Evolutionary conservation across 2,888 invertebrate species (phyloP).

Genomic region (Abscondita cerata): DNA sequence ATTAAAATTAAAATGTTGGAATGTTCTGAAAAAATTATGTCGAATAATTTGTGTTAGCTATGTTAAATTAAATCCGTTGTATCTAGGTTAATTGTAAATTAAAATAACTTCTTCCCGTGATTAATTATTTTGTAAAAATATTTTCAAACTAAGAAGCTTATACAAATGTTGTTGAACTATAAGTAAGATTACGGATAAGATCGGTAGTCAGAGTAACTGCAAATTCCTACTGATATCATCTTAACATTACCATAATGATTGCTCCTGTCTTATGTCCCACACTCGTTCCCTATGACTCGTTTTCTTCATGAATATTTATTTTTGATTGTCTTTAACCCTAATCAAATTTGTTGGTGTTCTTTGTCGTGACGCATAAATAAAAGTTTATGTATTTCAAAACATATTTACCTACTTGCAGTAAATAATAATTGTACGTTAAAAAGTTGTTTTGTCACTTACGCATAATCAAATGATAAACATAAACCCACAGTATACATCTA

Average conservation of each 20-base stretch:
- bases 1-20: too few species aligned
- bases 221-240: conserved; percentile 40
- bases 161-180: conserved; percentile 36
- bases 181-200: conserved; percentile 32
- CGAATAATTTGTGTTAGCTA: too few species aligned
- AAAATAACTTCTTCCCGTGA: conserved; percentile 13
- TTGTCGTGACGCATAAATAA: conserved; percentile 31
- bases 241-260: conserved; percentile 42
- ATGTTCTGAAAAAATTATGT: too few species aligned
- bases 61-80: too few species aligned
- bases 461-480: too few species aligned
- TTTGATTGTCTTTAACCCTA: conserved; percentile 31
- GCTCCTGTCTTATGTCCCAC: conserved; percentile 42
- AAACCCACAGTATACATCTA: too few species aligned
- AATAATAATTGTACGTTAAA: conserved; percentile 5
- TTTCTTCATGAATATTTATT: conserved; percentile 40
- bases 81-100: too few species aligned
- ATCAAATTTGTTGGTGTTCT: conserved; percentile 34
- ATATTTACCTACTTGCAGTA: conserved; percentile 16
- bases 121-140: conserved; percentile 16
- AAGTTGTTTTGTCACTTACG: conserved; percentile 21
- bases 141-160: conserved; percentile 26
- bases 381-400: conserved; percentile 21
- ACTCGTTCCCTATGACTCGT: conserved; percentile 43
- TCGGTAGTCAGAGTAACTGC: conserved; percentile 37